Percentiles rank a stretch among this genome's conserved stretches.
Conservation (phyloP, 2,113 vertebrate species). For the Heterotis niloticus region DNA sequence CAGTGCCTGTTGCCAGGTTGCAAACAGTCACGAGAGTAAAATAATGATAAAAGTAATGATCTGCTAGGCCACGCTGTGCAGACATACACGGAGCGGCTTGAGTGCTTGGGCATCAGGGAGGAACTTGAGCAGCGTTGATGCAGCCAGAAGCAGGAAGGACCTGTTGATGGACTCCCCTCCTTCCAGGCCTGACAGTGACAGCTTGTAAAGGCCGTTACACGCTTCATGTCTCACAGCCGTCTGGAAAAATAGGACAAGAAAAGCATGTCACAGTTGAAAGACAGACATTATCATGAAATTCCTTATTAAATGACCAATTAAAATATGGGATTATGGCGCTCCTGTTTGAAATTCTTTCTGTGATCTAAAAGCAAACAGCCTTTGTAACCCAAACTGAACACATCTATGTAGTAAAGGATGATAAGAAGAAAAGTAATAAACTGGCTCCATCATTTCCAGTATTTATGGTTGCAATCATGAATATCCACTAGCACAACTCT, state of each 20-base stretch:
- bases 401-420: no score
- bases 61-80: not conserved
- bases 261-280: not conserved
- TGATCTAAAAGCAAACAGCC: no score
- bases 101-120: conserved; percentile 94
- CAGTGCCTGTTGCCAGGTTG: no score
- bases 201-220: conserved; percentile 93
- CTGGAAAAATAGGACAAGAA: conserved; percentile 49
- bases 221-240: conserved; percentile 94
- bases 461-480: no score
- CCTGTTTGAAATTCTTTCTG: no score
- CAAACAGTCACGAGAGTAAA: not conserved
- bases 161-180: conserved; percentile 94
- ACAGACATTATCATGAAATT: not conserved
- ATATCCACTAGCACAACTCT: no score
- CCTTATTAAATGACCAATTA: no score
- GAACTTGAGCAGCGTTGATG: conserved; percentile 94
- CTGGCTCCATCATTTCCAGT: no score
- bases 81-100: conserved; percentile 81
- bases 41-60: not conserved
- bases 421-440: no score
- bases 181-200: conserved; percentile 91
- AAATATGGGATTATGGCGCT: no score
- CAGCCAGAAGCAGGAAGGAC: conserved; percentile 91
- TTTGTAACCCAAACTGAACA: no score